These are phyloP conservation scores for Stenolophus ochropezus DNA, from an alignment of 2,888 invertebrate genomes.

Conservation along the genomic window DNA sequence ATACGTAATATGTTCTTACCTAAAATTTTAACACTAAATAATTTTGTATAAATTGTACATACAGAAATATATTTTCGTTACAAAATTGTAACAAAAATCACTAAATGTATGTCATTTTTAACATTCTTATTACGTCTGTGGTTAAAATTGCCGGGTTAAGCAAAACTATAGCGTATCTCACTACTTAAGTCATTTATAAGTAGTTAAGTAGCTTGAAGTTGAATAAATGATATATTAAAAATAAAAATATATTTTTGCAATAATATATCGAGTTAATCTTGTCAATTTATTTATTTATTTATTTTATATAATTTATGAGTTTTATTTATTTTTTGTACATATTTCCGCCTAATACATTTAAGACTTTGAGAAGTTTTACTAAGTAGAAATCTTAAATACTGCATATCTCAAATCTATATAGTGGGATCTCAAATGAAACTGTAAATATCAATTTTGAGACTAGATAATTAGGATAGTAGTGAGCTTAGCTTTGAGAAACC, in stretches of 20 bases:
- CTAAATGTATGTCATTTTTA: too few species aligned
- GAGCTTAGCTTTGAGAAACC: slow-evolving; percentile 28
- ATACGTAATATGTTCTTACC: background rate
- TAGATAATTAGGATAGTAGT: slow-evolving; percentile 10
- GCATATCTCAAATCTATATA: slow-evolving; percentile 46
- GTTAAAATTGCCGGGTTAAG: background rate
- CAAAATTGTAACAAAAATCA: background rate
- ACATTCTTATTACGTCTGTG: background rate
- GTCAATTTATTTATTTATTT: slow-evolving; percentile 40
- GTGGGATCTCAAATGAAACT: slow-evolving; percentile 23
- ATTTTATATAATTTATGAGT: slow-evolving; percentile 27
- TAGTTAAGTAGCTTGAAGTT: slow-evolving; percentile 40
- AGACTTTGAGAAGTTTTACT: slow-evolving; percentile 38
- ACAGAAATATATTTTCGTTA: background rate
- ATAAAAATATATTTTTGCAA: slow-evolving; percentile 51
- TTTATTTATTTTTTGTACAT: slow-evolving; percentile 39
- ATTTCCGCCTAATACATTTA: slow-evolving; percentile 45
- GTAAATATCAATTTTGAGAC: slow-evolving; percentile 20
- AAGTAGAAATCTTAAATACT: slow-evolving; percentile 31
- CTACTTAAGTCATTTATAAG: slow-evolving; percentile 41
- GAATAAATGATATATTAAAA: slow-evolving; percentile 37
- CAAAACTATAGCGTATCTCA: slow-evolving; percentile 4
- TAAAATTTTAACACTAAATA: slow-evolving; percentile 5
- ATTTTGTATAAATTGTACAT: background rate
- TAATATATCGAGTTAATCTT: slow-evolving; percentile 50